Evolutionary conservation across 2,797 vertebrate species (phyloP).

Genomic region (Gambusia yucatana): DNA sequence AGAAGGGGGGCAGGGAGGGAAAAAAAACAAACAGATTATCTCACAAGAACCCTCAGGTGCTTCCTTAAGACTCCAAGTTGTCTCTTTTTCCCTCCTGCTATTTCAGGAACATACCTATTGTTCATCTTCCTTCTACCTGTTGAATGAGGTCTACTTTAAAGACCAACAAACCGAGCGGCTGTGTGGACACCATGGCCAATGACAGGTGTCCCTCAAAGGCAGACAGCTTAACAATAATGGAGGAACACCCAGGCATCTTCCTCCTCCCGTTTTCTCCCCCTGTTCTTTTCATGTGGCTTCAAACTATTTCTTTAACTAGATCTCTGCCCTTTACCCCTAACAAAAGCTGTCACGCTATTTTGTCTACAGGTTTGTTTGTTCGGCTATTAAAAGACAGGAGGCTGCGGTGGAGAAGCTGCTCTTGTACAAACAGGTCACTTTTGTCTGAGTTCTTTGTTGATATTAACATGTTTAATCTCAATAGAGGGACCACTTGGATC

Average conservation of each 20-base stretch:
- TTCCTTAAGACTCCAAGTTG: conserved; percentile 64
- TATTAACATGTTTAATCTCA: conserved; percentile 47
- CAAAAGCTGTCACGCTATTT: conserved; percentile 64
- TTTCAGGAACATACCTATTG: conserved; percentile 59
- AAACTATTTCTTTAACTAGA: conserved; percentile 67
- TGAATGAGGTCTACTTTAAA: conserved; percentile 75
- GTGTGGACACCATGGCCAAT: conserved; percentile 71
- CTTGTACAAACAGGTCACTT: conserved; percentile 52
- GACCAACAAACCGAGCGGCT: conserved; percentile 56
- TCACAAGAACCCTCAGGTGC: conserved; percentile 70
- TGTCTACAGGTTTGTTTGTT: conserved; percentile 70
- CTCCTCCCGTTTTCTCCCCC: conserved; percentile 34
- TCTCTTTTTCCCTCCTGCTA: conserved; percentile 33
- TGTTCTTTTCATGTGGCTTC: conserved; percentile 67
- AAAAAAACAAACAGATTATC: conserved; percentile 74
- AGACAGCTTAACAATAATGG: conserved; percentile 64
- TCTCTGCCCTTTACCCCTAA: conserved; percentile 64
- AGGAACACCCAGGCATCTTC: conserved; percentile 69
- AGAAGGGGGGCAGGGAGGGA: conserved; percentile 52
- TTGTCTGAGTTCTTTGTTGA: conserved; percentile 25
- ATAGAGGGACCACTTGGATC: conserved; percentile 30
- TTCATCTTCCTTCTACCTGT: conserved; percentile 63
- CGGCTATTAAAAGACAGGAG: conserved; percentile 62
- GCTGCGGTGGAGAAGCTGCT: conserved; percentile 35
- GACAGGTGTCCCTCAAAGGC: conserved; percentile 77